Base-by-base conservation (phyloP, 2,888 invertebrate genomes). In the Ennomos fuscantarius region DNA sequence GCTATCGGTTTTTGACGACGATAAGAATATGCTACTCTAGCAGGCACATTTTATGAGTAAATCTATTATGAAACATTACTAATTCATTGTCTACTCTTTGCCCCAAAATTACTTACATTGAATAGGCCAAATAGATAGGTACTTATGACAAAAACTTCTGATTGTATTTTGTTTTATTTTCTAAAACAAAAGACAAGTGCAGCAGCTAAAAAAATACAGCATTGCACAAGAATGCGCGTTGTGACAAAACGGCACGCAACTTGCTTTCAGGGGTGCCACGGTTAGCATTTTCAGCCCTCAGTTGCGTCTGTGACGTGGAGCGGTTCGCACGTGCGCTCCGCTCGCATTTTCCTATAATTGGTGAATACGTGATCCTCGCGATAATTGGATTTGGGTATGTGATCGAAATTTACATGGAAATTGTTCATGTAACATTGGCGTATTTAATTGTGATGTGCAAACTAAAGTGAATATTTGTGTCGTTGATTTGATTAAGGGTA, bases 331-430 rank as follows among this genome's bases (percentile, higher is more conserved):
- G 69, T 54, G 47, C 50, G 53, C 36, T 39, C 9, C 49, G 33
- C 47, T 12, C 41, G 37, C 15, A 8, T 10, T 12, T 11, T 2
- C 40, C 42, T 37, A 48, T 52, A 57, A 52, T 52, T 57, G 47
- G 37, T 55, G 44, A 55, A 48, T 60, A 59, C 64, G 61, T 66
- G 62, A 47, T 48, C 53, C 55, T 44, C 57, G 44, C 55, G 51
- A 52, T 55, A 59, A 69, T 65, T 65, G 61, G 60, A 66, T 65
- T 47, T 48, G 55, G n/a, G 57, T 53, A 54, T 57, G 61, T 62
- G 63, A 66, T 62, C 63, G 53, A 66, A 66, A 57, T 63, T 66
- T 57, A 61, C 62, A 65, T 61, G 59, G 42, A 62, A 52, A 63
- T 61, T 48, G 55, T 63, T 57, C 60, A 51, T 48, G 62, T 53